Base-by-base conservation (phyloP, 92 coral and sea anemone species). In the Zoanthus sansibaricus region DNA sequence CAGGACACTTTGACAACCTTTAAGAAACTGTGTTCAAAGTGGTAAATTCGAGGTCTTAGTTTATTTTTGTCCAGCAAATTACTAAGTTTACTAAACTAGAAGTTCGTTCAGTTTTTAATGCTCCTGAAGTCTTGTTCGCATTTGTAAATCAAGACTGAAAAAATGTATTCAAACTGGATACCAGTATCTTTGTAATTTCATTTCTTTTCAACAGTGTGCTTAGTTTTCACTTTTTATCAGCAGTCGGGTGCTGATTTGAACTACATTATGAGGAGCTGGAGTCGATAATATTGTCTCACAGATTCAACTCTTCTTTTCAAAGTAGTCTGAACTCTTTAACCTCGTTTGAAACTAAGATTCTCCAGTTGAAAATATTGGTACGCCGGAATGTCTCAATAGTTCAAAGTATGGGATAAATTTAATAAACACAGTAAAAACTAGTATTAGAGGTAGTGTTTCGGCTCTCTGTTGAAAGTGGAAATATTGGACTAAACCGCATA, bases 401-500 rank as follows among this genome's bases (percentile, higher is more conserved):
- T 62, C 31, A 80, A 80, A 67, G 62, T 47, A 31, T 62, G 85
- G 59, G 85, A 80, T 66, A 67, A 66, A 64, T 47, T 37, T 80
- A 46, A 76, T 66, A 66, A 46, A 64, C 45, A 79, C 42, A 42
- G 44, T 20, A 44, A 48, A 71, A 67, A 33, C 18, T 20, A 21
- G 66, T 49, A 76, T 52, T 51, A 32, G 10, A 44, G 47, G 45
- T 3, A 62, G 58, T 80, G 49, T 49, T 80, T 80, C 61, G 72
- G 3, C 45, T 80, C 45, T 80, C 75, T 66, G 85, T 80, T 80
- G 59, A 68, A 64, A 48, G 49, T 46, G 61, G 25, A 18, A 66
- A 64, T 80, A 80, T 80, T 80, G 85, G 85, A 49, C 74, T 66
- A 46, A 46, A 80, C 72, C 62, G 61, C 56, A 47, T 80, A 80